These are phyloP conservation scores for Cervus canadensis DNA, from an alignment of 2,113 vertebrate species.

Conservation along the genomic window DNA sequence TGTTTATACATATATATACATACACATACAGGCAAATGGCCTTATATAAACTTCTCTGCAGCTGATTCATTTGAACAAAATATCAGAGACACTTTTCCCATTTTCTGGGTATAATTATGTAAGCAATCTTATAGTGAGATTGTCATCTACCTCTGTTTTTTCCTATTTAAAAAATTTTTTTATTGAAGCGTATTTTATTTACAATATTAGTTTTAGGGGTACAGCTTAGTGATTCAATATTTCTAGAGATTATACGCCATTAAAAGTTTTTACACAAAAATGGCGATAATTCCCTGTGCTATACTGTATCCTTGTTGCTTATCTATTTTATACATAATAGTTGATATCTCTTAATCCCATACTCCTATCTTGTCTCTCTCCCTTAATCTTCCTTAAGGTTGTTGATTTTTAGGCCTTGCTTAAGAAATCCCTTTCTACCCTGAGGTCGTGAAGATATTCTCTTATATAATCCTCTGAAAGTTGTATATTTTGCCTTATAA, in stretches of 20 bases:
- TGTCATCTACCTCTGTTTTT: background rate
- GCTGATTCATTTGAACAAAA: background rate
- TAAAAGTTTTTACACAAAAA: background rate
- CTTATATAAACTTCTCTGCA: background rate
- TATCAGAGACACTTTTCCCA: background rate
- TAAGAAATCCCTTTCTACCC: conserved; percentile 31
- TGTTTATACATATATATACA: background rate
- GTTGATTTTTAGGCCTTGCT: background rate
- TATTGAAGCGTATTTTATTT: background rate
- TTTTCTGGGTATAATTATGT: background rate
- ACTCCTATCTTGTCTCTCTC: background rate
- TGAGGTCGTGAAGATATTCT: background rate
- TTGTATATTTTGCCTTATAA: background rate
- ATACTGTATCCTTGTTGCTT: background rate
- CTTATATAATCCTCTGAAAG: background rate
- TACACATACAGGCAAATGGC: background rate
- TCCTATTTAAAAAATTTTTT: background rate
- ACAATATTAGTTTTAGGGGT: background rate
- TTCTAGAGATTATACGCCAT: background rate
- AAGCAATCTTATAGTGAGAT: background rate
- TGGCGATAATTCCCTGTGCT: background rate
- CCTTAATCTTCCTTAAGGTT: background rate
- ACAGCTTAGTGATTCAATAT: background rate
- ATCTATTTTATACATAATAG: background rate
- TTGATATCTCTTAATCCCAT: background rate